Percentiles rank a stretch among this genome's conserved stretches.
Evolutionary conservation across 2,888 invertebrate genomes (phyloP).

Genomic region (Copidosoma aretas): DNA sequence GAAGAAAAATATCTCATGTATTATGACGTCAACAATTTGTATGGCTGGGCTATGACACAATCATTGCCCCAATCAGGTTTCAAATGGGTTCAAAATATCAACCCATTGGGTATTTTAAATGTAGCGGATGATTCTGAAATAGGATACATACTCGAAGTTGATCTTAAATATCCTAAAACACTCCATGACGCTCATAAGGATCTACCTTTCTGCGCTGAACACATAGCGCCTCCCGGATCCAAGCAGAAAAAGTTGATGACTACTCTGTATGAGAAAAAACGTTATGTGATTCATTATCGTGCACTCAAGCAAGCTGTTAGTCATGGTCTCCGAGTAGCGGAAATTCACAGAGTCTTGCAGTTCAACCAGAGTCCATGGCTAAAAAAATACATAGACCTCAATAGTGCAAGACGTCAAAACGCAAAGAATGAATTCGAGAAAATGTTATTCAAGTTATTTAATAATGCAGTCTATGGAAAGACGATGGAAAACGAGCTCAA

Average conservation of each 20-base stretch:
- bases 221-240: conserved; percentile 7
- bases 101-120: background rate
- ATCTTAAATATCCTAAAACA: conserved; percentile 21
- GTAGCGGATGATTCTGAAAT: background rate
- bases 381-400: conserved; percentile 57
- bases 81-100: no score
- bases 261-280: conserved; percentile 4
- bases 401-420: conserved; percentile 51
- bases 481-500: conserved; percentile 55
- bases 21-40: no score
- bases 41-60: no score
- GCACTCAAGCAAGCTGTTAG: conserved; percentile 39
- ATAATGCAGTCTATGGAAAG: conserved; percentile 56
- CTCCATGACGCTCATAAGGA: conserved; percentile 16
- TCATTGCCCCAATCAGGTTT: no score
- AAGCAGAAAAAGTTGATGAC: conserved; percentile 28
- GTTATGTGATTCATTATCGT: no score
- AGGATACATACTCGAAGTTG: conserved; percentile 36
- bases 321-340: conserved; percentile 13
- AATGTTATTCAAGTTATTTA: conserved; percentile 48
- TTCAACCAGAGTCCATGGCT: conserved; percentile 58
- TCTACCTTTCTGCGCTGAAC: no score
- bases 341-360: conserved; percentile 53
- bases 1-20: no score
- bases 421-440: conserved; percentile 56